Conservation (phyloP, 2,797 vertebrate genomes). For the Silurus aristotelis region DNA sequence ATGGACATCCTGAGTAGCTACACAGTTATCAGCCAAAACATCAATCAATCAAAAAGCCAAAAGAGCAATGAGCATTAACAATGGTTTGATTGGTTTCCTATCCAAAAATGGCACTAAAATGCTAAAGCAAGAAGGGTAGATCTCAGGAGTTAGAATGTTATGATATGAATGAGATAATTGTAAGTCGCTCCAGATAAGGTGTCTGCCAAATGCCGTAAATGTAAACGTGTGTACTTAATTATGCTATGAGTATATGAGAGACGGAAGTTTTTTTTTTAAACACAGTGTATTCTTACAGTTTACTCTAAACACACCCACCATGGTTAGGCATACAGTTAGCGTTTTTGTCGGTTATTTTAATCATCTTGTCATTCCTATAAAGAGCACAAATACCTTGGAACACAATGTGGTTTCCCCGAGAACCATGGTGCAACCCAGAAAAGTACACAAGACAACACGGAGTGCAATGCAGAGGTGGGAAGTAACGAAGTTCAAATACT, state of each 20-base stretch:
- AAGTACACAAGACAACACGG: neutral
- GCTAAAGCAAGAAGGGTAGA: no score
- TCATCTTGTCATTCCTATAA: no score
- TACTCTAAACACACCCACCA: neutral
- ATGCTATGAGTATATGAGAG: neutral
- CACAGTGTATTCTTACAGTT: neutral
- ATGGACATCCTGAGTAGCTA: neutral
- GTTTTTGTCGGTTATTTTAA: no score
- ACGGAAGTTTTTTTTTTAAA: neutral
- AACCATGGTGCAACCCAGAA: neutral
- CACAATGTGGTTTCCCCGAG: neutral
- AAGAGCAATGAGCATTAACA: neutral
- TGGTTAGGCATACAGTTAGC: neutral
- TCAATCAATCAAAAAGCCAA: neutral
- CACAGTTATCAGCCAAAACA: neutral
- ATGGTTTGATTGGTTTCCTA: neutral
- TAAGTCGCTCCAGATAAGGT: no score
- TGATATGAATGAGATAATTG: no score
- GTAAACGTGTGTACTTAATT: no score
- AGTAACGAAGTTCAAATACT: no score
- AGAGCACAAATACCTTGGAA: neutral
- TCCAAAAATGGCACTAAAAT: neutral
- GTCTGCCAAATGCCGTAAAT: no score
- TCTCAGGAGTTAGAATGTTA: no score
- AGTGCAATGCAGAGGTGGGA: no score